Conservation (phyloP, 2,113 vertebrate species). For the Hymenochirus boettgeri region DNA sequence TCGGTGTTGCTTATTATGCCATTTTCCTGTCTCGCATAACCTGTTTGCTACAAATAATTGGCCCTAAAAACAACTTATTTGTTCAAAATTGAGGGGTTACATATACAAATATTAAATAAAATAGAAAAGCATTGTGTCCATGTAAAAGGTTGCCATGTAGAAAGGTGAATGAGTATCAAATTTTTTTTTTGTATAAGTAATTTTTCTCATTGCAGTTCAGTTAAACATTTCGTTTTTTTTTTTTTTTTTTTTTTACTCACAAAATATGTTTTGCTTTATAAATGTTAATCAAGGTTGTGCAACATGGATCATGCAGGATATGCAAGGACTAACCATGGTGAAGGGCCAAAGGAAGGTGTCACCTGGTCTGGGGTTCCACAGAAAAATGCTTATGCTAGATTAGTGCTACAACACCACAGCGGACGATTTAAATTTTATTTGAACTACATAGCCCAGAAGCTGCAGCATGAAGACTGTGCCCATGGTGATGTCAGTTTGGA, state of each 20-base stretch:
- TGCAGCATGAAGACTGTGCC: constrained; percentile 52
- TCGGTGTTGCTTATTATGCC: no score
- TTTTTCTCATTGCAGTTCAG: not conserved
- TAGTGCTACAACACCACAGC: constrained; percentile 77
- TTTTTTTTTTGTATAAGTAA: no score
- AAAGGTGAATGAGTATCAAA: no score
- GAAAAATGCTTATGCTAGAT: constrained; percentile 76
- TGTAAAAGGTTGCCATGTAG: no score
- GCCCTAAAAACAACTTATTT: no score
- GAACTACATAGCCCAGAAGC: constrained; percentile 63
- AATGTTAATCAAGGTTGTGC: constrained; percentile 24
- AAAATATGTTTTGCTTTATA: constrained; percentile 39
- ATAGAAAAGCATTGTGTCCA: no score
- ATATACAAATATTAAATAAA: no score
- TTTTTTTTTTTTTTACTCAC: constrained; percentile 42
- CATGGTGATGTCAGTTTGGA: constrained; percentile 39
- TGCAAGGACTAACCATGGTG: constrained; percentile 47
- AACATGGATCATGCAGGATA: constrained; percentile 50
- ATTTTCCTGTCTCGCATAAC: no score
- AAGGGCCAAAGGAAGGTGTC: constrained; percentile 52
- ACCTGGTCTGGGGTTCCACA: constrained; percentile 51
- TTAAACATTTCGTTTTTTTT: not conserved
- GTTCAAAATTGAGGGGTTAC: no score
- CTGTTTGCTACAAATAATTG: no score
- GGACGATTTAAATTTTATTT: constrained; percentile 67